Conservation (phyloP, 2,797 vertebrate species). For the Setipinna tenuifilis region DNA sequence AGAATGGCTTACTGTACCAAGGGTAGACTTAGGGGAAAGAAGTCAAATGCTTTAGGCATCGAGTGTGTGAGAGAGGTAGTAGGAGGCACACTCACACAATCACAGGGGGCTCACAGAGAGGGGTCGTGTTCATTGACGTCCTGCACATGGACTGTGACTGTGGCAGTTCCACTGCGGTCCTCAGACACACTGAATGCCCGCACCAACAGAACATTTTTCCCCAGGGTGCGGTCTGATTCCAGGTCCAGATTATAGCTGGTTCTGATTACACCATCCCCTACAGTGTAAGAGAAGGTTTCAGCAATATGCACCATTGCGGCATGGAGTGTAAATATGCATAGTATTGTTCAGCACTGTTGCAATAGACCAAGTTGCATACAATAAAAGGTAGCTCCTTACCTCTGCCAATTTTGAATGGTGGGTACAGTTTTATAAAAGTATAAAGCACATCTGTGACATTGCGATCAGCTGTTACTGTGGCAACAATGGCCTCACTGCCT, state of each 20-base stretch:
- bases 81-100: conserved; percentile 39
- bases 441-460: conserved; percentile 36
- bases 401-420: conserved; percentile 36
- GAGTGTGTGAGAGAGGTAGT: background rate
- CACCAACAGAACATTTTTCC: conserved; percentile 41
- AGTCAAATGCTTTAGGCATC: background rate
- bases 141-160: conserved; percentile 44
- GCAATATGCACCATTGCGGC: background rate
- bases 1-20: background rate
- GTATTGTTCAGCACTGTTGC: background rate
- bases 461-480: conserved; percentile 32
- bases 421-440: conserved; percentile 37
- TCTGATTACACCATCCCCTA: conserved; percentile 49
- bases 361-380: background rate
- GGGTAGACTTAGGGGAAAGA: background rate
- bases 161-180: conserved; percentile 40
- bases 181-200: conserved; percentile 36
- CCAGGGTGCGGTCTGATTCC: conserved; percentile 38
- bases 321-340: background rate
- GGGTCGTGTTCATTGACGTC: conserved; percentile 50
- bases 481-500: conserved; percentile 31
- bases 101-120: conserved; percentile 45
- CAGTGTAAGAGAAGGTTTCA: background rate
- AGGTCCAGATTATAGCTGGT: conserved; percentile 47
- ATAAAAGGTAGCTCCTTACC: conserved; percentile 27